Base-by-base conservation (phyloP, 2,113 vertebrate genomes). In the Uria aalge region DNA sequence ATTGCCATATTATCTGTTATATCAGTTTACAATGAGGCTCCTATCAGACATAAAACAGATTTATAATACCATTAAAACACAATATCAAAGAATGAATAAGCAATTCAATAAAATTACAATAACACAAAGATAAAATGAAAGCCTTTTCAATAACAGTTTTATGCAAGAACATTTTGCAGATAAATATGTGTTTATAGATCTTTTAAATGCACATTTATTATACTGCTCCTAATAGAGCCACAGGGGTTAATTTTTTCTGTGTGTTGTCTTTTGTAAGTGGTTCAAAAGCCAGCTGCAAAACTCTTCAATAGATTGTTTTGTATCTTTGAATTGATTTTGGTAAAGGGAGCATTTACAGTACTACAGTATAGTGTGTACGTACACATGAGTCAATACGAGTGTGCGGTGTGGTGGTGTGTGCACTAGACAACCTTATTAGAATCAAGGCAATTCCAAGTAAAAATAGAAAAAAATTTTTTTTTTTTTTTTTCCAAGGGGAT, bases 21-120 rank as follows among this genome's bases (percentile, higher is more conserved):
- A 98, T 98, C 98, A 98, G 98, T 98, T 98, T 98, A 98, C 98
- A 98, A 98, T 98, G 98, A 98, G 98, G 98, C 98, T 98, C 98
- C 98, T 98, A 98, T 98, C 98, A 98, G 98, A 98, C 98, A 98
- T 98, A 98, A 98, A 98, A 98, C 98, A 98, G 98, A 98, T 98
- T 98, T 98, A 98, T 98, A 98, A 98, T 98, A 98, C 98, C 98
- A 98, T 98, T 98, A 98, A 98, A 98, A 98, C 98, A 98, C 98
- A 98, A 98, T 98, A 98, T 98, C 98, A 98, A 98, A 98, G 98
- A 98, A 98, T 98, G 98, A 98, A 98, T 98, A 98, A 98, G 98
- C 98, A 98, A 98, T 98, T 98, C 98, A 98, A 98, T 98, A 98
- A 98, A 98, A 98, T 98, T 98, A 98, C 98, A 98, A 98, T 98